Evolutionary conservation across 2,888 invertebrate species (phyloP).

Genomic region (Cheilosia variabilis): DNA sequence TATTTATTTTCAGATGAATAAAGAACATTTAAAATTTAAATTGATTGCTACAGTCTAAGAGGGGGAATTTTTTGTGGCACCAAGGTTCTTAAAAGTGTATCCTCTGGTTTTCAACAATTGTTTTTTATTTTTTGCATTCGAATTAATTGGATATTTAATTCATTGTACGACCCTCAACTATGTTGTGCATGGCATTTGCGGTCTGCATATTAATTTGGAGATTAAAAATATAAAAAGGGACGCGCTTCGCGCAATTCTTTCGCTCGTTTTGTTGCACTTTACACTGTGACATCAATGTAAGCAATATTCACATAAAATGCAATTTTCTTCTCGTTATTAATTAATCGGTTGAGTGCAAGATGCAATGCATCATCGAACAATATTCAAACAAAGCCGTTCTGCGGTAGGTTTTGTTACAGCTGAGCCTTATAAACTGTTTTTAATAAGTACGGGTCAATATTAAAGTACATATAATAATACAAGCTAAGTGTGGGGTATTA

Average conservation of each 20-base stretch:
- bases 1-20: slow-evolving; percentile 42
- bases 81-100: slow-evolving; percentile 20
- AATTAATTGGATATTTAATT: slow-evolving; percentile 50
- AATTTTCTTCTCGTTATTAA: no score
- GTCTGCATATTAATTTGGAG: background rate
- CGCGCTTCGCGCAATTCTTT: background rate
- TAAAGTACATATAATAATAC: no score
- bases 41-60: slow-evolving; percentile 35
- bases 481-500: no score
- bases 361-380: no score
- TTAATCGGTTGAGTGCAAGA: no score
- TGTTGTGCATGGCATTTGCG: background rate
- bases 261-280: background rate
- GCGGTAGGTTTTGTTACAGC: no score
- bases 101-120: slow-evolving; percentile 6
- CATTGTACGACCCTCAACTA: background rate
- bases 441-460: no score
- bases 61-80: slow-evolving; percentile 19
- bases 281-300: no score
- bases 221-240: background rate
- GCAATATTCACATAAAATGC: no score
- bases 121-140: background rate
- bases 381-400: no score
- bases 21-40: slow-evolving; percentile 59
- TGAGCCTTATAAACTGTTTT: no score